Percentiles rank a stretch among this genome's conserved stretches.
Conservation (phyloP, 2,797 vertebrate species). For the Eleutherodactylus coqui region DNA sequence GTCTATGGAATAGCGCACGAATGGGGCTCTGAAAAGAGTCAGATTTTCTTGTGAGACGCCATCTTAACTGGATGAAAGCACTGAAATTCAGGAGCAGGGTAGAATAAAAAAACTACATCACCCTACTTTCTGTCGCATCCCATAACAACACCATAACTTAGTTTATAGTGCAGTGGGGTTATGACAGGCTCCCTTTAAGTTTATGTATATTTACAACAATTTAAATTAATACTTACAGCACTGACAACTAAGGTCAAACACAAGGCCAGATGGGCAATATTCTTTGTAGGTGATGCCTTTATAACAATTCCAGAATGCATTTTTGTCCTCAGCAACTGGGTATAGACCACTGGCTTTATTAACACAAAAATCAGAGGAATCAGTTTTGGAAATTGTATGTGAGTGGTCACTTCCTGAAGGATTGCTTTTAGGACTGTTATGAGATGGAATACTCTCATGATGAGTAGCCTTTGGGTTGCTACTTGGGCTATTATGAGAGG, state of each 20-base stretch:
- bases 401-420: not conserved
- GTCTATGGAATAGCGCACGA: too few relatives aligned
- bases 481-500: conserved; percentile 2
- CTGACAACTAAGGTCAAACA: conserved; percentile 74
- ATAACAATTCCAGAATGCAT: conserved; percentile 73
- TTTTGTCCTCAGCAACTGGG: conserved; percentile 70
- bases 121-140: too few relatives aligned
- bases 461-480: conserved; percentile 58
- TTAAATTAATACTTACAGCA: conserved; percentile 77
- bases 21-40: too few relatives aligned
- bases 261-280: conserved; percentile 68
- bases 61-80: too few relatives aligned
- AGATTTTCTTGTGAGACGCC: too few relatives aligned
- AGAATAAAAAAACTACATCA: too few relatives aligned
- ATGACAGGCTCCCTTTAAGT: too few relatives aligned
- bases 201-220: too few relatives aligned
- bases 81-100: too few relatives aligned
- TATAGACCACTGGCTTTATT: conserved; percentile 70
- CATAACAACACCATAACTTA: too few relatives aligned
- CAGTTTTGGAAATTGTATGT: not conserved
- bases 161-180: too few relatives aligned
- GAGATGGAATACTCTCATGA: not conserved
- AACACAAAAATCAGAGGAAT: not conserved
- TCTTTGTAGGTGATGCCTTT: conserved; percentile 67
- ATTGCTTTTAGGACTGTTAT: not conserved